Evolutionary conservation across 1,140 invertebrate genomes (phyloP).

Genomic region (Eumaeus atala): DNA sequence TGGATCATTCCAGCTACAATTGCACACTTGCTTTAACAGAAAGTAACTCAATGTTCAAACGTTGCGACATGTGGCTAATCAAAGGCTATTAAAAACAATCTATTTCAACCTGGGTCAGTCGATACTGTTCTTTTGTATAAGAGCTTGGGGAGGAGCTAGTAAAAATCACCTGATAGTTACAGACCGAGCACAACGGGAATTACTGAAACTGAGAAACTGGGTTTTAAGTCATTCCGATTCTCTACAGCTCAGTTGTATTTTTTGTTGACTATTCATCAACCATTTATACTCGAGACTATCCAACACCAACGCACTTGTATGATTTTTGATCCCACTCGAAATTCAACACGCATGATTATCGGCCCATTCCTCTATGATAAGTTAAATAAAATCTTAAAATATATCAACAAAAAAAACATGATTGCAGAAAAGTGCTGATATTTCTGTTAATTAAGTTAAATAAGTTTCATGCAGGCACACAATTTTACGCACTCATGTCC

Average conservation of each 20-base stretch:
- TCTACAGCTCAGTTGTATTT: conserved; percentile 7
- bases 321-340: not conserved
- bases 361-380: conserved; percentile 4
- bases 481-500: too few relatives aligned
- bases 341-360: not conserved
- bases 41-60: not conserved
- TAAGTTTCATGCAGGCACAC: too few relatives aligned
- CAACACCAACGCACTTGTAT: not conserved
- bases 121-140: not conserved
- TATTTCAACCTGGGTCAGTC: not conserved
- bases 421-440: too few relatives aligned
- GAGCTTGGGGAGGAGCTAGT: conserved; percentile 1
- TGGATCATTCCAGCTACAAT: not conserved
- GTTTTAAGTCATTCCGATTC: not conserved
- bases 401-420: too few relatives aligned
- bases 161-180: not conserved
- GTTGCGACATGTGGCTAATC: not conserved
- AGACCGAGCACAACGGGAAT: conserved; percentile 7
- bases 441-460: too few relatives aligned
- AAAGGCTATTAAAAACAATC: not conserved
- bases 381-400: not conserved
- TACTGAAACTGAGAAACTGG: conserved; percentile 11
- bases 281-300: conserved; percentile 8
- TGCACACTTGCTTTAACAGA: not conserved
- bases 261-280: conserved; percentile 3